Evolutionary conservation across 2,888 invertebrate species (phyloP).

Genomic region (Dicyrtomina minuta): DNA sequence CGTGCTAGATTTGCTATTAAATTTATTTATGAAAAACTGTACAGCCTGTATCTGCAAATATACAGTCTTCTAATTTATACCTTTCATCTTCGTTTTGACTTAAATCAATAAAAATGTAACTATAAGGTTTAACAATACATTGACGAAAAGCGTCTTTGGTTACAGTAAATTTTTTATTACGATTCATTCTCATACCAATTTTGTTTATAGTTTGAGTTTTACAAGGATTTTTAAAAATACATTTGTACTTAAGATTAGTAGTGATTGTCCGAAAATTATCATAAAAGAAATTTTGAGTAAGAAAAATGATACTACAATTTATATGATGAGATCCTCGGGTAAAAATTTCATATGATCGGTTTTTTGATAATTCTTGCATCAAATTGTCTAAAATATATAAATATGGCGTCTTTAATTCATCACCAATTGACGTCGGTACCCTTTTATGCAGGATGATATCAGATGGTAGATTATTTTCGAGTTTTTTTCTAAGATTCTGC

Average conservation of each 20-base stretch:
- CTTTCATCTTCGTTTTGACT: slow-evolving; percentile 40
- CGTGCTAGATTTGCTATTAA: not conserved
- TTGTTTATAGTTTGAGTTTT: slow-evolving; percentile 24
- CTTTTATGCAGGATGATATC: slow-evolving; percentile 28
- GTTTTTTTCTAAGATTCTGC: too few relatives aligned
- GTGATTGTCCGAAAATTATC: slow-evolving; percentile 34
- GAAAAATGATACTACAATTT: not conserved
- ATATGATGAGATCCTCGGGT: slow-evolving; percentile 17
- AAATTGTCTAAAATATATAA: slow-evolving; percentile 29
- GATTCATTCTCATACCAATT: slow-evolving; percentile 43
- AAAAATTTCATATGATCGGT: not conserved
- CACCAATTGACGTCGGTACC: slow-evolving; percentile 16
- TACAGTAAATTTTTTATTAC: slow-evolving; percentile 18
- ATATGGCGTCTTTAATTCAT: slow-evolving; percentile 4
- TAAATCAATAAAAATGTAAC: slow-evolving; percentile 44
- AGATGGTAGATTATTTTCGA: not conserved
- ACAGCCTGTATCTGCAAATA: slow-evolving; percentile 43
- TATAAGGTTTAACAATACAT: slow-evolving; percentile 34
- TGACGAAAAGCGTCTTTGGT: slow-evolving; percentile 35
- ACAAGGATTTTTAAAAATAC: slow-evolving; percentile 40
- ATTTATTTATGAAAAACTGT: slow-evolving; percentile 29
- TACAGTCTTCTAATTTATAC: slow-evolving; percentile 33
- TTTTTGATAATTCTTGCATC: slow-evolving; percentile 19
- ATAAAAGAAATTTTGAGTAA: slow-evolving; percentile 39
- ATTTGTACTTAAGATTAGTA: slow-evolving; percentile 26